A percentile compares a stretch with the other conserved stretches of the same genome.
These are phyloP conservation scores for Sebastiscus tertius DNA, from an alignment of 2,797 vertebrate species.

Conservation along the genomic window DNA sequence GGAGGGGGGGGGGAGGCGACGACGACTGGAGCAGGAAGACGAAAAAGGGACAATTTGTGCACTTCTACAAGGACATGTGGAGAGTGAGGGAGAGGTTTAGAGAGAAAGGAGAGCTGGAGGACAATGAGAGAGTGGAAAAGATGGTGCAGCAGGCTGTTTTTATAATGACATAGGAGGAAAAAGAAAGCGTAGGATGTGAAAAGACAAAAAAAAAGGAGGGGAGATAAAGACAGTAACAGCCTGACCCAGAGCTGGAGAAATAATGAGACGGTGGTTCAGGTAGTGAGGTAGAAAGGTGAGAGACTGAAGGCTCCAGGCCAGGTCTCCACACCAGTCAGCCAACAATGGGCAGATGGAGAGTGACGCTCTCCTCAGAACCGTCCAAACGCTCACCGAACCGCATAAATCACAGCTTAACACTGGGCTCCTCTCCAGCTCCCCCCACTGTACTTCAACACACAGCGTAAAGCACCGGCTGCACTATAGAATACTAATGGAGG, in stretches of 20 bases:
- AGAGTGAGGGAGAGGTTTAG: constrained; percentile 17
- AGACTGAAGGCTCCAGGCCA: constrained; percentile 9
- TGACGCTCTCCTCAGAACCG: constrained; percentile 22
- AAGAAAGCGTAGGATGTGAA: not conserved
- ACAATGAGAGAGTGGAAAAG: constrained; percentile 30
- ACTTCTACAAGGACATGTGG: constrained; percentile 36
- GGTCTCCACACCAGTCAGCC: constrained; percentile 24
- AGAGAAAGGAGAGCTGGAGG: constrained; percentile 26
- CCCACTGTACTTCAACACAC: constrained; percentile 43
- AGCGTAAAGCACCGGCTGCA: constrained; percentile 21
- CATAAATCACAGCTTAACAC: constrained; percentile 69
- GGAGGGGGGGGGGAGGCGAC: not conserved
- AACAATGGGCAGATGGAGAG: constrained; percentile 60
- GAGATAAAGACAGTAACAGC: constrained; percentile 18
- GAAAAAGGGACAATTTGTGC: constrained; percentile 23
- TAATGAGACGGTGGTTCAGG: not conserved
- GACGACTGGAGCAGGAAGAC: not conserved
- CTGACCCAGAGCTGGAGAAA: not conserved
- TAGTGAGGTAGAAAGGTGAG: constrained; percentile 20
- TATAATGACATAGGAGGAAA: constrained; percentile 18
- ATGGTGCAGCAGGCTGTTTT: constrained; percentile 4
- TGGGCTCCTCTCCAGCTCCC: constrained; percentile 52
- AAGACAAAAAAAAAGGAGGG: not conserved
- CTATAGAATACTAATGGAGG: constrained; percentile 45
- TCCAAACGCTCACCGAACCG: constrained; percentile 58